phyloP scores from a whole-genome alignment of 1,140 invertebrate species.

The Hydropsyche tenuis region DNA sequence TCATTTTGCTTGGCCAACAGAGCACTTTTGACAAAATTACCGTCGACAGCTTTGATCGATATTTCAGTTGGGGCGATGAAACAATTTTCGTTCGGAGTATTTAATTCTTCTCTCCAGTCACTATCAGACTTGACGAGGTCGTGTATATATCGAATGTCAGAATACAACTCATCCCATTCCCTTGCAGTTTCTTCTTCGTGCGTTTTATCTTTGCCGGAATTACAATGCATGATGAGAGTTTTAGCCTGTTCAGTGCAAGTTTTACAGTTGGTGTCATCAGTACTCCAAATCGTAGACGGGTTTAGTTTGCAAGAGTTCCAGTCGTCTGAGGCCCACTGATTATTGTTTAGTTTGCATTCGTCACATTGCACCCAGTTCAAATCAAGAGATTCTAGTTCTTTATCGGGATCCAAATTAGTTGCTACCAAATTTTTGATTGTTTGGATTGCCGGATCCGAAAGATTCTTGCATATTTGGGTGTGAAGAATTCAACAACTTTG shows the following conservation, averaged over 20 bases:
- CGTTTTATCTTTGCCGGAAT: conserved; percentile 47
- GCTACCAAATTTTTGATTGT: not conserved
- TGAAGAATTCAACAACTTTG: not conserved
- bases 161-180: conserved; percentile 63
- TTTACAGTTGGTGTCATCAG: conserved; percentile 50
- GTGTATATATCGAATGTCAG: conserved; percentile 60
- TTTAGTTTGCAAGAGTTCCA: conserved; percentile 37
- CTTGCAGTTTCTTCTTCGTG: conserved; percentile 52
- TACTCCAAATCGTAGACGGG: conserved; percentile 44
- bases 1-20: conserved; percentile 28
- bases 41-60: conserved; percentile 42
- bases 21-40: conserved; percentile 45
- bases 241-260: conserved; percentile 48
- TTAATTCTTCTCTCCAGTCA: conserved; percentile 42
- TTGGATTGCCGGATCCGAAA: not conserved
- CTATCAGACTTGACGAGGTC: conserved; percentile 49
- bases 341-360: conserved; percentile 39
- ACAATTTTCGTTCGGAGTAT: conserved; percentile 37
- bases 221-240: conserved; percentile 40
- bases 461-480: not conserved
- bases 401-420: conserved; percentile 29
- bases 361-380: conserved; percentile 47
- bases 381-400: conserved; percentile 40
- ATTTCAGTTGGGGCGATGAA: conserved; percentile 42
- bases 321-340: conserved; percentile 38